Evolutionary conservation across 2,797 vertebrate genomes (phyloP).

Genomic region (Crenichthys baileyi): DNA sequence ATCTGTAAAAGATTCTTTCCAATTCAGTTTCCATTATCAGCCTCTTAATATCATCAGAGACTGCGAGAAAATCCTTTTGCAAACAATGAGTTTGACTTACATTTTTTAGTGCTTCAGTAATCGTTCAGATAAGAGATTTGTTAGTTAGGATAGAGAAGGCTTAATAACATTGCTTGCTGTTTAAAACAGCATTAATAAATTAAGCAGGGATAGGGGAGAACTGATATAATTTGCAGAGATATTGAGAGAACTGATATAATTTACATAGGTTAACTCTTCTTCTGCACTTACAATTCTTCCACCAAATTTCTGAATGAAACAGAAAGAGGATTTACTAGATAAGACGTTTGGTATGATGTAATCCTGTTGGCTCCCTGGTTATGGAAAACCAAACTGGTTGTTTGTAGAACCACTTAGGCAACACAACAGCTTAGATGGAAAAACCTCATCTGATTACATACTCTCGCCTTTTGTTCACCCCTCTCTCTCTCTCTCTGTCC

Average conservation of each 20-base stretch:
- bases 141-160: neutral
- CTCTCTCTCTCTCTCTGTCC: constrained; percentile 6
- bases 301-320: neutral
- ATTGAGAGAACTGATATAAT: neutral
- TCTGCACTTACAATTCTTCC: neutral
- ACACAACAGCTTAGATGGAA: no score
- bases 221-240: neutral
- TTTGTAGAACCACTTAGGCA: no score
- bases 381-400: neutral
- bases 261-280: neutral
- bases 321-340: neutral
- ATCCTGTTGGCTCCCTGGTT: neutral
- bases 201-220: neutral
- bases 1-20: neutral
- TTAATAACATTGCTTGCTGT: neutral
- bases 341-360: neutral
- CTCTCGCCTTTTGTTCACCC: constrained; percentile 25
- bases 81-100: neutral
- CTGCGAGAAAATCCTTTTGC: neutral
- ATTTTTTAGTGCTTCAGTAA: neutral
- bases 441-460: neutral
- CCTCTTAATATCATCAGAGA: neutral
- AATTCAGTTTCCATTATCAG: neutral
- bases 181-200: neutral
- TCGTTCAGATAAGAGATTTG: neutral